These are phyloP conservation scores for Streptopelia turtur DNA, from an alignment of 2,797 vertebrate genomes.

Conservation along the genomic window DNA sequence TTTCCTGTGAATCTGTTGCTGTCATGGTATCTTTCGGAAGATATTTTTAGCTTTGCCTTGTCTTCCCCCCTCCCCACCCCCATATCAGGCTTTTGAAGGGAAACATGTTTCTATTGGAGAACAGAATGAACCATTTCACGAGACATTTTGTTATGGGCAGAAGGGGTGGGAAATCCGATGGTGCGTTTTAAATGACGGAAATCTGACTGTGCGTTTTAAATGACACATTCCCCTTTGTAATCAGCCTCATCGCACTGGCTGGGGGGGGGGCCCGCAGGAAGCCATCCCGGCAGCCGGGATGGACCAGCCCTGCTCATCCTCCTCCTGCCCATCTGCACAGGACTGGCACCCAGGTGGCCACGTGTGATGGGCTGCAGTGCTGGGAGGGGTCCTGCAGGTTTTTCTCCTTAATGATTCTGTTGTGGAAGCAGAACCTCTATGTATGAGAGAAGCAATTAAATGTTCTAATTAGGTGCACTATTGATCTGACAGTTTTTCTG, in stretches of 20 bases:
- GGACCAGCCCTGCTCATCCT: background rate
- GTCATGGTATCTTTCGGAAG: conserved; percentile 26
- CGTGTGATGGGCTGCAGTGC: rapidly evolving
- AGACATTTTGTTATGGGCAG: conserved; percentile 20
- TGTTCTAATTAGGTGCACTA: background rate
- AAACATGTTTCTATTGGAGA: conserved; percentile 35
- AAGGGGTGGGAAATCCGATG: conserved; percentile 26
- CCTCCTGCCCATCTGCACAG: rapidly evolving
- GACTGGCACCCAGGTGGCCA: background rate
- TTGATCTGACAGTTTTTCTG: background rate
- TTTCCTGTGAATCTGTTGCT: conserved; percentile 51
- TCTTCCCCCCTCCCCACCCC: background rate
- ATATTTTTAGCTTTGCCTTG: conserved; percentile 69
- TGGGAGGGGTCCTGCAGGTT: background rate
- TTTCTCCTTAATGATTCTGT: background rate
- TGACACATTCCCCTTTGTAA: conserved; percentile 39
- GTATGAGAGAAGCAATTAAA: background rate
- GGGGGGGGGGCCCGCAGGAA: background rate
- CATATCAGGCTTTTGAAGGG: conserved; percentile 23
- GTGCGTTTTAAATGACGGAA: conserved; percentile 46
- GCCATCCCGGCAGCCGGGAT: rapidly evolving
- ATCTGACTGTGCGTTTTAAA: conserved; percentile 39
- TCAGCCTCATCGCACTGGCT: background rate
- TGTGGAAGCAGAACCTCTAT: background rate
- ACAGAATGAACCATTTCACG: conserved; percentile 33